Conservation (phyloP, 2,113 vertebrate genomes). For the Saccopteryx leptura region DNA sequence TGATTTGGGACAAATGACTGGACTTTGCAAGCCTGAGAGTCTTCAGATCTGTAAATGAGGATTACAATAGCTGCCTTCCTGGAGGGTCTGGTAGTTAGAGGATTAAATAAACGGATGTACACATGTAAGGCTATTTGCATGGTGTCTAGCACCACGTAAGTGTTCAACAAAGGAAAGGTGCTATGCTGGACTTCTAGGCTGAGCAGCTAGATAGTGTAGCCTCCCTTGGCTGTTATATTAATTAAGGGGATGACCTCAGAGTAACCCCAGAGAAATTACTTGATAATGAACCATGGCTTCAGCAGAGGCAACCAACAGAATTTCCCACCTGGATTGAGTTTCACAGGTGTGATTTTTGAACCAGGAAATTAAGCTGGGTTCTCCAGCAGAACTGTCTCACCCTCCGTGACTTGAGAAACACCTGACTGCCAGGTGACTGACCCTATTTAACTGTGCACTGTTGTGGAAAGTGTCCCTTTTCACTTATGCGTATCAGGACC, state of each 20-base stretch:
- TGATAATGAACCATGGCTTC: constrained; percentile 66
- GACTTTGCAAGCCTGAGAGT: background rate
- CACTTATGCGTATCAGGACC: background rate
- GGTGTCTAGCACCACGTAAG: background rate
- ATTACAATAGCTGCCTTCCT: background rate
- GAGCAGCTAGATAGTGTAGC: background rate
- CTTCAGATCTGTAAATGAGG: background rate
- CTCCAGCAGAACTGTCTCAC: background rate
- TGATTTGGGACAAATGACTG: background rate
- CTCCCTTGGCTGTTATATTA: background rate
- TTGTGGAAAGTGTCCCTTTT: constrained; percentile 16
- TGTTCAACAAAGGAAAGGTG: background rate
- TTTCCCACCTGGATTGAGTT: constrained; percentile 77
- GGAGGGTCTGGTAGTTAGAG: background rate
- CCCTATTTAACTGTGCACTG: background rate
- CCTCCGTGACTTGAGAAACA: constrained; percentile 6
- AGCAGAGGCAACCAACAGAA: constrained; percentile 49
- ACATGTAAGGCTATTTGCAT: background rate
- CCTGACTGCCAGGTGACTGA: constrained; percentile 68
- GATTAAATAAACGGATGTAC: background rate
- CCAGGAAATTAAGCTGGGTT: constrained; percentile 68
- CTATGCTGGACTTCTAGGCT: background rate
- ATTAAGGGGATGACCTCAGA: constrained; percentile 66
- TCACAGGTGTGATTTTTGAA: constrained; percentile 81
- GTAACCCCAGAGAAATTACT: constrained; percentile 71